These are phyloP conservation scores for Phataginus tetradactyla DNA, from an alignment of 2,797 vertebrate genomes.

Conservation along the genomic window DNA sequence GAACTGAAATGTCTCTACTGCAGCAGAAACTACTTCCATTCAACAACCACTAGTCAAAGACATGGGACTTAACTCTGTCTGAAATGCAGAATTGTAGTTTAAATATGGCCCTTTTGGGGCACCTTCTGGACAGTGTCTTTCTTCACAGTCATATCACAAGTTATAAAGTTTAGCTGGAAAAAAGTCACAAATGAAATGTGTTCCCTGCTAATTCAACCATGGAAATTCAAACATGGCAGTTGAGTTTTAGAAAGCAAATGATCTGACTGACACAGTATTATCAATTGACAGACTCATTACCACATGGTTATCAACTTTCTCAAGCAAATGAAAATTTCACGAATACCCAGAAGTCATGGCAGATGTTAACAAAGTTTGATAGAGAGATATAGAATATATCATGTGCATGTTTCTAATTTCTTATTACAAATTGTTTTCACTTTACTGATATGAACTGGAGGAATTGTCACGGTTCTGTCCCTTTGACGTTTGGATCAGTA, in stretches of 20 bases:
- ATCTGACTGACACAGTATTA: not conserved
- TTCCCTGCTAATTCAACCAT: not conserved
- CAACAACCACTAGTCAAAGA: not conserved
- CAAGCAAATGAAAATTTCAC: slow-evolving; percentile 44
- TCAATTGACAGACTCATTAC: slow-evolving; percentile 22
- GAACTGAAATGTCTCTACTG: not conserved
- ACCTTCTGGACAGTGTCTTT: not conserved
- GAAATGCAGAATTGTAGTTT: not conserved
- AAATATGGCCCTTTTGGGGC: not conserved
- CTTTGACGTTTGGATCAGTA: not conserved
- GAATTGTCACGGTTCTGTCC: not conserved
- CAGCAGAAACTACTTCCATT: not conserved
- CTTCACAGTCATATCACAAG: not conserved
- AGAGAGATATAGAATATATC: slow-evolving; percentile 6
- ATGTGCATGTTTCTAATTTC: slow-evolving; percentile 43
- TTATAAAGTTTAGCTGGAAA: not conserved
- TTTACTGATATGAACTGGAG: slow-evolving; percentile 10
- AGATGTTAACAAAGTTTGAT: not conserved
- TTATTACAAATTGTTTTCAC: slow-evolving; percentile 37
- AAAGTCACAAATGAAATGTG: slow-evolving; percentile 5
- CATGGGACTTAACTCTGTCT: not conserved
- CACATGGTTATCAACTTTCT: slow-evolving; percentile 29
- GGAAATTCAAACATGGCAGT: not conserved
- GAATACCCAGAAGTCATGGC: not conserved
- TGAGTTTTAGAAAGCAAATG: slow-evolving; percentile 30